phyloP scores from a whole-genome alignment of 2,113 vertebrate species.

The Monopterus albus region DNA sequence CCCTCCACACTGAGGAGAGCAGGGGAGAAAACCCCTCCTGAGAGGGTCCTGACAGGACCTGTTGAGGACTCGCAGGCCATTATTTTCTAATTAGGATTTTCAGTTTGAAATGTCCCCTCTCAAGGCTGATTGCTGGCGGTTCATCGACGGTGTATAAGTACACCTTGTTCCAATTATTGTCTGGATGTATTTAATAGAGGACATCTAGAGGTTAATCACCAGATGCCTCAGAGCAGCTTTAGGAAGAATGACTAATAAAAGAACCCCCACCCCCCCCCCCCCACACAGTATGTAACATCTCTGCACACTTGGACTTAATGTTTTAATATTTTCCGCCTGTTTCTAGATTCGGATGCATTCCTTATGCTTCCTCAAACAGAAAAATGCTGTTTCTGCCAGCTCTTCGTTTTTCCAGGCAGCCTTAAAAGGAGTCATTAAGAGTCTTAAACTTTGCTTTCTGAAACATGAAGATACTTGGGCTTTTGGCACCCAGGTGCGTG shows the following conservation, averaged over 20 bases:
- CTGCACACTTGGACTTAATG: background rate
- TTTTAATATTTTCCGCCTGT: background rate
- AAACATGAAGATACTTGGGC: slow-evolving; percentile 29
- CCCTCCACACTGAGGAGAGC: background rate
- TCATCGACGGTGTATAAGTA: slow-evolving; percentile 51
- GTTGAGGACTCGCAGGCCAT: slow-evolving; percentile 37
- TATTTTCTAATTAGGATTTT: slow-evolving; percentile 65
- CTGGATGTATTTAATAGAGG: slow-evolving; percentile 68
- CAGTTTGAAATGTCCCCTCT: slow-evolving; percentile 35
- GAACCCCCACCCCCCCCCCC: slow-evolving; percentile 26
- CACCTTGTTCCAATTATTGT: slow-evolving; percentile 70
- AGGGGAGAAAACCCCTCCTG: background rate
- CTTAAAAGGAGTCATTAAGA: slow-evolving; percentile 10
- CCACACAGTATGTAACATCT: slow-evolving; percentile 6
- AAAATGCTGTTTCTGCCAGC: background rate
- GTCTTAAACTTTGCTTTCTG: slow-evolving; percentile 42
- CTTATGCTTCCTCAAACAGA: slow-evolving; percentile 38
- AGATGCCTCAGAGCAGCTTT: slow-evolving; percentile 55
- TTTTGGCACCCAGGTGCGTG: too few relatives aligned
- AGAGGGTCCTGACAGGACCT: slow-evolving; percentile 30
- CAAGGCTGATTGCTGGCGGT: slow-evolving; percentile 42
- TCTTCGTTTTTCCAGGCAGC: slow-evolving; percentile 1
- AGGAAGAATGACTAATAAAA: slow-evolving; percentile 60
- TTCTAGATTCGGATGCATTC: slow-evolving; percentile 11
- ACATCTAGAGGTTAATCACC: slow-evolving; percentile 72